Percentiles rank a stretch among this genome's conserved stretches.
phyloP scores from a whole-genome alignment of 1,140 invertebrate species.

The Drosophila ogumai region DNA sequence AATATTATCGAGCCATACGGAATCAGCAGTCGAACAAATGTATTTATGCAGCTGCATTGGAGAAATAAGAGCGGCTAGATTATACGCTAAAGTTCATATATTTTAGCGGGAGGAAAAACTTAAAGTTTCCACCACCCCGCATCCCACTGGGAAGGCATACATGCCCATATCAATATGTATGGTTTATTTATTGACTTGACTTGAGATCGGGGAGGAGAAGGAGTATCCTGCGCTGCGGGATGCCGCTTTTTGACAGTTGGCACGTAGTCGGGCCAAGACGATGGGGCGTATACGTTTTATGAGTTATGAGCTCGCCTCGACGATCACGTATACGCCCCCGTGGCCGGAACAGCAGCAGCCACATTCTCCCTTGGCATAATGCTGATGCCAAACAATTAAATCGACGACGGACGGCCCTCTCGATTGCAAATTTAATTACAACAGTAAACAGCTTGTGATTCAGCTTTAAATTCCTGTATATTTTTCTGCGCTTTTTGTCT shows the following conservation, averaged over 20 bases:
- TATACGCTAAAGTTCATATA: conserved; percentile 28
- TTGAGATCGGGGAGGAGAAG: conserved; percentile 11
- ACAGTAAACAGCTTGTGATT: conserved; percentile 46
- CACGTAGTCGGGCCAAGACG: conserved; percentile 54
- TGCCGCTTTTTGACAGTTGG: conserved; percentile 64
- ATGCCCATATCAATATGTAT: conserved; percentile 49
- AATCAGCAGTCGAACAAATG: conserved; percentile 24
- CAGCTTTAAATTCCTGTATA: conserved; percentile 5
- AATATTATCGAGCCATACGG: conserved; percentile 2
- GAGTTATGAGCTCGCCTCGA: conserved; percentile 60
- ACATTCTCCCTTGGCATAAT: conserved; percentile 47
- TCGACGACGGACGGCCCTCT: conserved; percentile 19
- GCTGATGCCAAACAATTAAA: conserved; percentile 75
- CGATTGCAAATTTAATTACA: conserved; percentile 67
- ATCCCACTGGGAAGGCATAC: neutral
- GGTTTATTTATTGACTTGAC: conserved; percentile 71
- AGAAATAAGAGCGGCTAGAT: conserved; percentile 13
- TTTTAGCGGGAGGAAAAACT: conserved; percentile 40
- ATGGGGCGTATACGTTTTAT: conserved; percentile 66
- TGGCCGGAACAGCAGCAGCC: neutral
- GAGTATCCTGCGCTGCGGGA: conserved; percentile 32
- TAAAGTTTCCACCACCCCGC: conserved; percentile 13
- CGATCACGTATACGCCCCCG: conserved; percentile 67
- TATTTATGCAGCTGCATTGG: conserved; percentile 34
- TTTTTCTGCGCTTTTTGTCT: neutral